phyloP scores from a whole-genome alignment of 2,888 invertebrate genomes.

The Dichetophora obliterata region DNA sequence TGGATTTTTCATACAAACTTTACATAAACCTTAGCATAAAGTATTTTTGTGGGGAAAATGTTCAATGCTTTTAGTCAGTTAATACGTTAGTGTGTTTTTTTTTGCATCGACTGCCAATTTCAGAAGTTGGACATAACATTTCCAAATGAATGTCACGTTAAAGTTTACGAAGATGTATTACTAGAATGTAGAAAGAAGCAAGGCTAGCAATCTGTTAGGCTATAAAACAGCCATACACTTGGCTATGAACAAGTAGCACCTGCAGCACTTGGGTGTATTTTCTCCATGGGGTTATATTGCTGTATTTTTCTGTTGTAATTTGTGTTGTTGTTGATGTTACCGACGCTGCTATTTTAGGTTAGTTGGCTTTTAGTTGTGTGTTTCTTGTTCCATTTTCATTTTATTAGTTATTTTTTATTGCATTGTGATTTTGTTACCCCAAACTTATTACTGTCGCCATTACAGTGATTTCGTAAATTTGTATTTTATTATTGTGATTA shows the following conservation, averaged over 20 bases:
- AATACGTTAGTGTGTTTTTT: background rate
- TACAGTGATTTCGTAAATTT: conserved; percentile 32
- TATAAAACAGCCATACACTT: too few species aligned
- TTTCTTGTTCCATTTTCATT: conserved; percentile 12
- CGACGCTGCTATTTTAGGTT: background rate
- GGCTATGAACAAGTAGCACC: too few species aligned
- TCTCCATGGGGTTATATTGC: conserved; percentile 1
- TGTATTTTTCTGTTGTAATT: background rate
- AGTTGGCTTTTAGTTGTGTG: background rate
- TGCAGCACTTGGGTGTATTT: background rate
- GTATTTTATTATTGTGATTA: background rate
- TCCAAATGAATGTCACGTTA: background rate
- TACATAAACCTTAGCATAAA: too few species aligned
- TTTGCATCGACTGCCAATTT: too few species aligned
- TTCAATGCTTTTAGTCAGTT: background rate
- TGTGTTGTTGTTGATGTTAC: background rate
- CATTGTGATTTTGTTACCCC: background rate
- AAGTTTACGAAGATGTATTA: background rate
- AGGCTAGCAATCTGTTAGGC: background rate
- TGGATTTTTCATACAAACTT: too few species aligned
- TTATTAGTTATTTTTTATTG: background rate
- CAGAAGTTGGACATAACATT: too few species aligned
- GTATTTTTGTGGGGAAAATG: background rate
- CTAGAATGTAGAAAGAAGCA: background rate
- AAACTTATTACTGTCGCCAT: conserved; percentile 20